Percentiles rank a stretch among this genome's conserved stretches.
Conservation (phyloP, 2,888 invertebrate species). For the Ctenicera cuprea region DNA sequence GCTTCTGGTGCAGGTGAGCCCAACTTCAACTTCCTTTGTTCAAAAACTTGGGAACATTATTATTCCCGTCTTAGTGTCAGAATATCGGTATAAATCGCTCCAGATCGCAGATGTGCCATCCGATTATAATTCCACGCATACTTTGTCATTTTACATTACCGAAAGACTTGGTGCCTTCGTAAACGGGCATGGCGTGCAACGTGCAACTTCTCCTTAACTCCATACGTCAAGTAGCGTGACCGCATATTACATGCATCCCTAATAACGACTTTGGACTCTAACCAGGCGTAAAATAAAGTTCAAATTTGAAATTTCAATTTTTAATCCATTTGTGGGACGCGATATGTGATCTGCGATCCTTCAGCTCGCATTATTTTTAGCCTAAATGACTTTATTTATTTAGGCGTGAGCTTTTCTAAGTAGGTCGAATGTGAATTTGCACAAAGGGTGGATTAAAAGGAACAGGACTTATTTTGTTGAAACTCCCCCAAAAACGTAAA, state of each 20-base stretch:
- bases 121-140: constrained; percentile 44
- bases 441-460: constrained; percentile 31
- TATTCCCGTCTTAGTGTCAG: constrained; percentile 32
- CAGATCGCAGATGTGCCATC: constrained; percentile 42
- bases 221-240: constrained; percentile 34
- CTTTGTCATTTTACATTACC: constrained; percentile 44
- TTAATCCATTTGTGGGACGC: neutral
- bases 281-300: neutral
- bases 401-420: neutral
- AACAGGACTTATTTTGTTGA: constrained; percentile 17
- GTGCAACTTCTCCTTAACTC: constrained; percentile 21
- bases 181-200: constrained; percentile 17
- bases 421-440: neutral
- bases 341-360: constrained; percentile 9
- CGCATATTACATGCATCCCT: constrained; percentile 20
- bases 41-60: constrained; percentile 26
- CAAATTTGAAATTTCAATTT: neutral
- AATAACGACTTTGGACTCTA: constrained; percentile 1
- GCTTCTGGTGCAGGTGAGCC: too few species aligned
- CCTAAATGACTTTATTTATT: neutral
- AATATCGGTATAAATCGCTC: constrained; percentile 41
- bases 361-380: neutral
- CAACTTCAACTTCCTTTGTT: constrained; percentile 1
- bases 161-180: constrained; percentile 10
- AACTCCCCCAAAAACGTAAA: constrained; percentile 42